Conservation (phyloP, 2,888 invertebrate species). For the Incurvaria masculella region DNA sequence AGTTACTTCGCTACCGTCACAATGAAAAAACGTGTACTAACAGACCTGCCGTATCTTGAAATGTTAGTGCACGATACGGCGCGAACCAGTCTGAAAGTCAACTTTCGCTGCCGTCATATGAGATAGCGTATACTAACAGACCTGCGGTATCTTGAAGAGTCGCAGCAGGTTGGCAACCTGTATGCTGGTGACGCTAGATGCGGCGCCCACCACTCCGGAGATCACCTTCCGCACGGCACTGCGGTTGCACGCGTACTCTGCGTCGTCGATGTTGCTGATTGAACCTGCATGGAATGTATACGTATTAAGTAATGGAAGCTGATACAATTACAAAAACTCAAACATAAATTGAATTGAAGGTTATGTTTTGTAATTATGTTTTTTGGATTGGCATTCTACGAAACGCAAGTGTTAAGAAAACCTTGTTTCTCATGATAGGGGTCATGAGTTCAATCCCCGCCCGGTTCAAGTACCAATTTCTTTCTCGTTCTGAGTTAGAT, state of each 20-base stretch:
- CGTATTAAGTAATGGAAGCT: too few species aligned
- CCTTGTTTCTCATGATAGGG: too few species aligned
- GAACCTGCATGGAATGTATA: constrained; percentile 62
- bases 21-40: constrained; percentile 73
- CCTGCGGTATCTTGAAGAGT: background rate
- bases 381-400: too few species aligned
- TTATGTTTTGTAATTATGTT: too few species aligned
- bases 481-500: too few species aligned
- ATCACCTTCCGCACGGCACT: constrained; percentile 34
- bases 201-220: background rate
- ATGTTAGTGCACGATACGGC: background rate
- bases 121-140: background rate
- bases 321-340: too few species aligned
- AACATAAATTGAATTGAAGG: too few species aligned
- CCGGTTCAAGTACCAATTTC: too few species aligned
- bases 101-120: background rate
- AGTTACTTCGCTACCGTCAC: constrained; percentile 65
- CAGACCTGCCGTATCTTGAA: constrained; percentile 21
- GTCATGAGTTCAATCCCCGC: too few species aligned
- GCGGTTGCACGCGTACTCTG: constrained; percentile 81
- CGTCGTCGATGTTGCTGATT: constrained; percentile 89
- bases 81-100: background rate
- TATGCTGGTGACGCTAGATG: constrained; percentile 89
- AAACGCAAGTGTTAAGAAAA: too few species aligned
- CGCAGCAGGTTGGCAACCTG: constrained; percentile 72